Conservation (phyloP, 2,888 invertebrate genomes). For the Anorthoa munda region DNA sequence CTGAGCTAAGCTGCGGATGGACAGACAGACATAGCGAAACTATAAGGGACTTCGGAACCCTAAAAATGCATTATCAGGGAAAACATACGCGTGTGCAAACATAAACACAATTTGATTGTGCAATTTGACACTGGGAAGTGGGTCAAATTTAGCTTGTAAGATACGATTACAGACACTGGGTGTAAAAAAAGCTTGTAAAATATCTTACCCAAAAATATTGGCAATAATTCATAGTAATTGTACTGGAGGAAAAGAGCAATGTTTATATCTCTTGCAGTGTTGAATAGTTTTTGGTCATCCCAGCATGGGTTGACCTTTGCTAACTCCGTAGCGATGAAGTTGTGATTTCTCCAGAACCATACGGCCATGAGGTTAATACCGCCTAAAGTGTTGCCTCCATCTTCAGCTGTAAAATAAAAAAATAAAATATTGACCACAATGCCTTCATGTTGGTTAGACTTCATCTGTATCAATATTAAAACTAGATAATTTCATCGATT, state of each 20-base stretch:
- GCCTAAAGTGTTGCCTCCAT: constrained; percentile 69
- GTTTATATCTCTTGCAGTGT: constrained; percentile 75
- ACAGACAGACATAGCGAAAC: too few species aligned
- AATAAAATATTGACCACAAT: too few species aligned
- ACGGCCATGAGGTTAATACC: constrained; percentile 72
- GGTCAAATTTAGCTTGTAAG: too few species aligned
- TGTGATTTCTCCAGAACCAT: constrained; percentile 79
- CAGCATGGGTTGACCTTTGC: constrained; percentile 76
- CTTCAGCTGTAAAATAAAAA: constrained; percentile 69
- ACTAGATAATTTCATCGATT: background rate
- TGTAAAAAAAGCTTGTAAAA: background rate
- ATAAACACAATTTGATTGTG: too few species aligned
- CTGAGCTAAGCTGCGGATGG: too few species aligned
- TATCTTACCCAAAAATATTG: constrained; percentile 73
- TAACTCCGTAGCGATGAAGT: constrained; percentile 71
- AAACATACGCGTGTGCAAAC: too few species aligned
- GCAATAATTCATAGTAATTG: constrained; percentile 74
- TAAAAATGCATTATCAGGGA: too few species aligned
- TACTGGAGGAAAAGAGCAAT: constrained; percentile 74
- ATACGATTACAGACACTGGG: too few species aligned
- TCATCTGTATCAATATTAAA: background rate
- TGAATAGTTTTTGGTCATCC: constrained; percentile 75
- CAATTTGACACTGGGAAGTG: too few species aligned
- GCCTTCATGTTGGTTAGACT: too few species aligned
- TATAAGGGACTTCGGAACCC: too few species aligned